Evolutionary conservation across 1,140 invertebrate genomes (phyloP).

Genomic region (Thalassaphorura encarpata): DNA sequence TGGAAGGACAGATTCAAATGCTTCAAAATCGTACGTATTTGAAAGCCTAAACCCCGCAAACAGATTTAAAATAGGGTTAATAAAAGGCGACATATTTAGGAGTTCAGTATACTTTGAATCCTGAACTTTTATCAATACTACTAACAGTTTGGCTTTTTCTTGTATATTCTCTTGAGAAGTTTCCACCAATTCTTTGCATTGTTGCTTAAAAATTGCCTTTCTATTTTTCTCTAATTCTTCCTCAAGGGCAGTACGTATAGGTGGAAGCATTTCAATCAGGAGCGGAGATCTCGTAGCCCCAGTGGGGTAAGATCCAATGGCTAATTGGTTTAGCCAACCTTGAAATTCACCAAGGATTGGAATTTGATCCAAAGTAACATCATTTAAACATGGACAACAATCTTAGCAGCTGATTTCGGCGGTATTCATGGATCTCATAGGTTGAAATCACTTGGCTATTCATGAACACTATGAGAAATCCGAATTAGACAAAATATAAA

Average conservation of each 20-base stretch:
- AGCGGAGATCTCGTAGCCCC: conserved; percentile 37
- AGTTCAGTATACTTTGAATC: neutral
- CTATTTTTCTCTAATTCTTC: conserved; percentile 8
- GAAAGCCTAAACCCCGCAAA: conserved; percentile 19
- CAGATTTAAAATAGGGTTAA: neutral
- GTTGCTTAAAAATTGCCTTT: conserved; percentile 7
- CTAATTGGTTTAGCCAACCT: conserved; percentile 51
- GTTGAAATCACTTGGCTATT: conserved; percentile 12
- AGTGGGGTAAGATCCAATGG: conserved; percentile 33
- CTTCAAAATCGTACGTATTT: conserved; percentile 40
- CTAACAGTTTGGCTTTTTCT: conserved; percentile 22
- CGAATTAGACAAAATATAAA: neutral
- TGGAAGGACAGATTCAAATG: conserved; percentile 37
- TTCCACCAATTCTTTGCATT: conserved; percentile 16
- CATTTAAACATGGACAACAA: conserved; percentile 50
- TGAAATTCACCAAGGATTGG: conserved; percentile 61
- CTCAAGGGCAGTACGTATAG: conserved; percentile 17
- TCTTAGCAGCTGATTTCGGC: conserved; percentile 51
- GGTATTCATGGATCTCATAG: conserved; percentile 58
- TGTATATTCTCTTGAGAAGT: conserved; percentile 7
- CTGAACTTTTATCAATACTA: neutral
- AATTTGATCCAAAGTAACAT: conserved; percentile 59
- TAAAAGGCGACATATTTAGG: neutral
- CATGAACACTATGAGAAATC: conserved; percentile 11
- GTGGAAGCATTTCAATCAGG: conserved; percentile 49